Conservation (phyloP, 2,113 vertebrate species). For the Otus sunia region DNA sequence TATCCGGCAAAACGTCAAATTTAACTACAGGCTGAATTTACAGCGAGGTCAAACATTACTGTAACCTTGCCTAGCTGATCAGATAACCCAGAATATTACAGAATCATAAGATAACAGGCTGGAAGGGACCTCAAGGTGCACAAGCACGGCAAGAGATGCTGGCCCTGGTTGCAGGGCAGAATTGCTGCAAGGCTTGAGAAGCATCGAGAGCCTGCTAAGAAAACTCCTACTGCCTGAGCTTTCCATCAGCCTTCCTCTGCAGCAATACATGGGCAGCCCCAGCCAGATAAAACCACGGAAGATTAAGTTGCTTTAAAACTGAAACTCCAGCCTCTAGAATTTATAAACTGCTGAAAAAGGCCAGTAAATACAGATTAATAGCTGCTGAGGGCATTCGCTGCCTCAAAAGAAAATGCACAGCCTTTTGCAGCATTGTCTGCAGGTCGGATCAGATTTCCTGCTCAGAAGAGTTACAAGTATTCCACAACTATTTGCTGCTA, state of each 20-base stretch:
- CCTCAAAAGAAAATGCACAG: not conserved
- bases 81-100: not conserved
- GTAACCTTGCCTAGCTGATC: not conserved
- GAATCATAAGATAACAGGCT: too few species aligned
- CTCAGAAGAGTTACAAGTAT: not conserved
- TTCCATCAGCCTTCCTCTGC: not conserved
- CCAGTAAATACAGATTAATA: not conserved
- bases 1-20: not conserved
- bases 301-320: not conserved
- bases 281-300: fast-evolving
- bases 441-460: not conserved
- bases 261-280: fast-evolving
- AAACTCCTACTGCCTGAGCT: not conserved
- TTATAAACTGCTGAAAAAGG: not conserved
- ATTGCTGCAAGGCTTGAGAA: not conserved
- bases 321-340: not conserved
- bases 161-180: not conserved
- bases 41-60: not conserved
- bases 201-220: not conserved
- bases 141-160: not conserved
- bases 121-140: not conserved
- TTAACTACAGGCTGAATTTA: not conserved
- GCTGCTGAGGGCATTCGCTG: not conserved
- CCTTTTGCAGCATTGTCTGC: not conserved
- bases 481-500: not conserved